Percentiles rank a stretch among this genome's conserved stretches.
Conservation (phyloP, 2,113 vertebrate species). For the Notothenia coriiceps region DNA sequence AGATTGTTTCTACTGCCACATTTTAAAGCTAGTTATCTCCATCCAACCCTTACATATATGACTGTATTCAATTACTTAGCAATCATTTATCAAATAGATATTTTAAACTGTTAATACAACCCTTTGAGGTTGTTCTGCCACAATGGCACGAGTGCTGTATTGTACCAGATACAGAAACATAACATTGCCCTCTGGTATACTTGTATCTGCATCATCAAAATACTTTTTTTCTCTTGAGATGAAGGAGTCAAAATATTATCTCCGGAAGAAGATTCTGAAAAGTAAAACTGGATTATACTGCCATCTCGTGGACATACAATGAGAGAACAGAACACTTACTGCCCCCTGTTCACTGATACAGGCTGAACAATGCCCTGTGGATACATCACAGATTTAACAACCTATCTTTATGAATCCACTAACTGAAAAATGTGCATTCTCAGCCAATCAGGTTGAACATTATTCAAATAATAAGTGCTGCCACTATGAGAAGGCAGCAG, state of each 20-base stretch:
- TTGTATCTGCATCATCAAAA: neutral
- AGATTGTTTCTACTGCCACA: neutral
- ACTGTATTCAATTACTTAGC: neutral
- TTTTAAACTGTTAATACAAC: neutral
- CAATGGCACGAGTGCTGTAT: neutral
- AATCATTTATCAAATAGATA: neutral
- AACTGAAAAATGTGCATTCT: neutral
- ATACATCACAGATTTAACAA: neutral
- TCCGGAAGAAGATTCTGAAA: neutral
- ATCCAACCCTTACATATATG: neutral
- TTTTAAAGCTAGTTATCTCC: neutral
- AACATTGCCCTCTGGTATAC: neutral
- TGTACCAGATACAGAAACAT: neutral
- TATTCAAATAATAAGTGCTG: neutral
- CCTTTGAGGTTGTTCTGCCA: neutral
- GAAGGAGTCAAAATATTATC: neutral
- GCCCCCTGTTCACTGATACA: too few relatives aligned
- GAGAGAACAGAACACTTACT: neutral
- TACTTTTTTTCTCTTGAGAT: neutral
- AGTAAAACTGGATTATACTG: conserved; percentile 32
- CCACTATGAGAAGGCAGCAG: neutral
- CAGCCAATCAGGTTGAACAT: neutral
- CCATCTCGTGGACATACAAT: conserved; percentile 59
- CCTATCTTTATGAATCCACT: neutral
- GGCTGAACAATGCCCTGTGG: neutral